phyloP scores from a whole-genome alignment of 2,113 vertebrate species.

The Neotoma lepida region DNA sequence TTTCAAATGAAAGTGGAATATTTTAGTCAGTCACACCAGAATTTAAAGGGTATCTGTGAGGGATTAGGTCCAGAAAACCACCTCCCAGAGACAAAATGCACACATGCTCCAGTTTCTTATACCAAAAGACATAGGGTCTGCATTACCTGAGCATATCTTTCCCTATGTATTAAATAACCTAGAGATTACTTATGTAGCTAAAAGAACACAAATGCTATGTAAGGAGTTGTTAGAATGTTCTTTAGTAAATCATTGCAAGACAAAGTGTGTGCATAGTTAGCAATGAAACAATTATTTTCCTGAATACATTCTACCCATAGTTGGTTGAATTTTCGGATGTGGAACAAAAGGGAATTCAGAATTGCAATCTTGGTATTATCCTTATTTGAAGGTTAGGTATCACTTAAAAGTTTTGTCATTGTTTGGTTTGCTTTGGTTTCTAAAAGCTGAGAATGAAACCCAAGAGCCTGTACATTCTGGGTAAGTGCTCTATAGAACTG shows the following conservation, averaged over 20 bases:
- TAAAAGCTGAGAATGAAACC: neutral
- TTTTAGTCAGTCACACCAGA: neutral
- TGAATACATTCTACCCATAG: neutral
- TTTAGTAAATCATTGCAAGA: neutral
- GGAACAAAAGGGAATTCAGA: neutral
- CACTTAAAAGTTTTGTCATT: neutral
- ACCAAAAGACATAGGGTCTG: neutral
- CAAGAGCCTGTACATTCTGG: neutral
- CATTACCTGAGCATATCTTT: neutral
- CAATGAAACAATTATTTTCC: neutral
- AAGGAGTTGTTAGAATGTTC: neutral
- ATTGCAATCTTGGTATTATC: neutral
- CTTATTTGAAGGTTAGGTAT: neutral
- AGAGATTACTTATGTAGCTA: neutral
- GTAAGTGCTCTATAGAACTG: neutral
- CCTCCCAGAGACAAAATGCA: neutral
- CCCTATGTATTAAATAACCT: neutral
- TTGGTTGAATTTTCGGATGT: neutral
- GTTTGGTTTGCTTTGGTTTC: neutral
- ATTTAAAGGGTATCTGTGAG: neutral
- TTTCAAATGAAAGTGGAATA: neutral
- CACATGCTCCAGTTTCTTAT: neutral
- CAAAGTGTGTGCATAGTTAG: neutral
- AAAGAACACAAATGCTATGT: neutral
- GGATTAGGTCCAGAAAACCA: neutral